phyloP scores from a whole-genome alignment of 2,888 invertebrate genomes.

The Oscheius sp. region DNA sequence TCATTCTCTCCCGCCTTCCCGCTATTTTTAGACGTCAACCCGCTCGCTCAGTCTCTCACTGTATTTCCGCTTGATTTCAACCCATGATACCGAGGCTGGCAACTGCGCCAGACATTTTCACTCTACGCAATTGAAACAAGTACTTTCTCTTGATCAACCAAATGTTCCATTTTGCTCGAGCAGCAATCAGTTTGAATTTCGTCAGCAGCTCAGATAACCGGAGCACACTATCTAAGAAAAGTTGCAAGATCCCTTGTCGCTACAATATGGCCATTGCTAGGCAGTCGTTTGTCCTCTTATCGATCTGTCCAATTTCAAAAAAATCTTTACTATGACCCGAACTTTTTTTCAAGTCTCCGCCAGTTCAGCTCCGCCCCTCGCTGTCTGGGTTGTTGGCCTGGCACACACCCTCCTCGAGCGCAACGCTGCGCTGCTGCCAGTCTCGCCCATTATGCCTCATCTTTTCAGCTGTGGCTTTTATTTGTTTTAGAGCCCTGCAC shows the following conservation, averaged over 20 bases:
- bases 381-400: constrained; percentile 13
- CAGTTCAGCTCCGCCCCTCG: constrained; percentile 9
- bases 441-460: constrained; percentile 26
- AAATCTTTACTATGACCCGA: background rate
- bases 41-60: background rate
- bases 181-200: too few relatives aligned
- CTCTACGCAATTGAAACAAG: background rate
- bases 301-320: background rate
- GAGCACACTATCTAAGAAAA: too few relatives aligned
- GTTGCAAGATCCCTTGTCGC: too few relatives aligned
- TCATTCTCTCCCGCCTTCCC: background rate
- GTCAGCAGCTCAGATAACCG: too few relatives aligned
- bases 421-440: constrained; percentile 2
- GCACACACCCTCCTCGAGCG: constrained; percentile 9
- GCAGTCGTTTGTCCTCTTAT: background rate
- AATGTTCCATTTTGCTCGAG: too few relatives aligned
- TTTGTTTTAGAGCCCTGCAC: constrained; percentile 18
- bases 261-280: background rate
- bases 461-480: constrained; percentile 15
- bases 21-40: constrained; percentile 1
- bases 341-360: background rate
- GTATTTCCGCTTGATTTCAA: background rate
- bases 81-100: constrained; percentile 2
- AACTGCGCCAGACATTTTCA: background rate
- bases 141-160: too few relatives aligned